Conservation (phyloP, 2,888 invertebrate genomes). For the Drepana falcataria region DNA sequence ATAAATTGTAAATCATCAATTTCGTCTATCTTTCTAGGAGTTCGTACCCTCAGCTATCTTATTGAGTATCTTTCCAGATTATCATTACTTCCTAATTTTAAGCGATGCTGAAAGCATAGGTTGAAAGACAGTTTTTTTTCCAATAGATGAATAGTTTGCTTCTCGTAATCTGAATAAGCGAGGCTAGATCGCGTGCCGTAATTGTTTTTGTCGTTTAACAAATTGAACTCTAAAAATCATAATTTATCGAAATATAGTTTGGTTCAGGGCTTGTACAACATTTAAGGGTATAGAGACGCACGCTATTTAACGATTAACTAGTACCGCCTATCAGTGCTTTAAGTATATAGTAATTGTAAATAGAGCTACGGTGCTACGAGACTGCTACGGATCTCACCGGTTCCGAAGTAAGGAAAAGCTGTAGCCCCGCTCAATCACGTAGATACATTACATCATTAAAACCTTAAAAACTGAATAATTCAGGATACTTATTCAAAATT, state of each 20-base stretch:
- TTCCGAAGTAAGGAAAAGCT: not conserved
- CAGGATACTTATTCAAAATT: too few relatives aligned
- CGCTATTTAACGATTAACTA: slow-evolving; percentile 33
- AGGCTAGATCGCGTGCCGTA: not conserved
- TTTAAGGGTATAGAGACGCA: slow-evolving; percentile 22
- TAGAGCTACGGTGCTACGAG: slow-evolving; percentile 1
- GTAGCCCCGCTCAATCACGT: too few relatives aligned
- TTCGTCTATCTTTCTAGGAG: too few relatives aligned
- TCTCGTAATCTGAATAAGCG: not conserved
- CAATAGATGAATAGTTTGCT: not conserved
- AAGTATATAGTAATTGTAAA: not conserved
- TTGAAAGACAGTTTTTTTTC: not conserved
- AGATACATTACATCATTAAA: too few relatives aligned
- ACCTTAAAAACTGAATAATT: too few relatives aligned
- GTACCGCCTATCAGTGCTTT: slow-evolving; percentile 8
- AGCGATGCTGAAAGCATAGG: too few relatives aligned
- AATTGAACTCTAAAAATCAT: slow-evolving; percentile 14
- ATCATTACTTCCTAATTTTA: too few relatives aligned
- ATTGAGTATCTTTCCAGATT: too few relatives aligned
- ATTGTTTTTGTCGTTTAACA: slow-evolving; percentile 3
- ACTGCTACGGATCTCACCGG: not conserved
- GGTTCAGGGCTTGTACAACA: slow-evolving; percentile 18
- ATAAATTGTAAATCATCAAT: too few relatives aligned
- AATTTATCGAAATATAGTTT: slow-evolving; percentile 18
- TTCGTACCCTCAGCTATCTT: too few relatives aligned